Base-by-base conservation (phyloP, 1,140 invertebrate genomes). In the Sesamia nonagrioides region DNA sequence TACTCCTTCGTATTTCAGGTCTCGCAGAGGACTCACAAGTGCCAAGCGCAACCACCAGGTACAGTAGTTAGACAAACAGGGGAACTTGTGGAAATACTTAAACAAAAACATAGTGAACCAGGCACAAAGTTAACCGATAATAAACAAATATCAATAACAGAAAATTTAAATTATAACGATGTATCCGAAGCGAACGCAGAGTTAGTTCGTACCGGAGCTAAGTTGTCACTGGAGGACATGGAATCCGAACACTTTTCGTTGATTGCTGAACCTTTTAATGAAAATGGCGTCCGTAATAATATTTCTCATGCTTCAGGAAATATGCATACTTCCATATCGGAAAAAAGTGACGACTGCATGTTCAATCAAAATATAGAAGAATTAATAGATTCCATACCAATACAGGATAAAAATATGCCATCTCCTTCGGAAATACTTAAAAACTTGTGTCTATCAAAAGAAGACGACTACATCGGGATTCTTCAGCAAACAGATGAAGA, bases 1-100 rank as follows among this genome's bases (percentile, higher is more conserved):
- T 27, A 9, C 18, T 15, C 8, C 40, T 37, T 61, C 1, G 77
- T 13, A 40, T 77, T 54, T 18, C 82, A 97, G 96, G 96, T 98
- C 7, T 97, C 97, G 75, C 97, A 97, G 92, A 95, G 97, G 87
- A 98, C 97, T 15, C 97, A 98, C 82, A 98, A 98, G 93, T 98
- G 97, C 89, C 95, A 95, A 66, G 92, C 94, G 11, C 96, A 96
- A 85, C 95, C 96, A 60, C 95, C 96, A 37, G 96, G 95, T 48
- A 95, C 90, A 18, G 92, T 96, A 7, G 84, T 95, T 1, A 87
- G 95, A 42, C 95, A 96, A 89, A 88, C 89, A 6, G 94, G 94
- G 18, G 94, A 94, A 77, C 84, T 95, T 11, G 92, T 96, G 11
- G 94, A 95, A 89, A 95, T 95, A 81, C 82, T 95, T 37, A 92